phyloP scores from a whole-genome alignment of 2,113 vertebrate genomes.

The Carollia perspicillata region DNA sequence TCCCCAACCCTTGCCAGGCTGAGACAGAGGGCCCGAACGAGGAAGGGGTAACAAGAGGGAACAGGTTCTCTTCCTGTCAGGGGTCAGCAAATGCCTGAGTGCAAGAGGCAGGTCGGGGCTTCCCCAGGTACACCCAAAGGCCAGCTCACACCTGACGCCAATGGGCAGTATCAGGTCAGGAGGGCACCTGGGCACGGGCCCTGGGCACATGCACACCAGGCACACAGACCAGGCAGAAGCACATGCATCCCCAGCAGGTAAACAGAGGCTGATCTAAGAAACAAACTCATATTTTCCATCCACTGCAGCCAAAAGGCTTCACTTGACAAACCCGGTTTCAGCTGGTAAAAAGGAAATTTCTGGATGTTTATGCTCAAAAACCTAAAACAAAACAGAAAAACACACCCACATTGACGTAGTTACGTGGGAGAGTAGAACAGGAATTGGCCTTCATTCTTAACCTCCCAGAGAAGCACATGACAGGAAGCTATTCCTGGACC shows the following conservation, averaged over 20 bases:
- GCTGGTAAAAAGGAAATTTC: background rate
- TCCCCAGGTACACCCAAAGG: background rate
- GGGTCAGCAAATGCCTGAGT: background rate
- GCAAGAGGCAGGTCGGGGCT: background rate
- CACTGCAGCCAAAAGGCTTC: background rate
- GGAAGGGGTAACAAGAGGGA: background rate
- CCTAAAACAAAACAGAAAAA: background rate
- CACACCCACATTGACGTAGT: background rate
- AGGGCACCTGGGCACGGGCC: background rate
- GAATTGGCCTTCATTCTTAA: slow-evolving; percentile 32
- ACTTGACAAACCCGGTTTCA: background rate
- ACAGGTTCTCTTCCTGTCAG: background rate
- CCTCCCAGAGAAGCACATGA: slow-evolving; percentile 55
- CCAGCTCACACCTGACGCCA: background rate
- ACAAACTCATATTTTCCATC: background rate
- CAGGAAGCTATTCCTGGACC: slow-evolving; percentile 36
- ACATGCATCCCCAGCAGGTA: background rate
- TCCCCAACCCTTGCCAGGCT: background rate
- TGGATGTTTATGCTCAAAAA: background rate
- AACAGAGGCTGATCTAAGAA: background rate
- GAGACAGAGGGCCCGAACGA: background rate
- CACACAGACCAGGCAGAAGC: background rate
- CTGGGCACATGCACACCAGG: background rate
- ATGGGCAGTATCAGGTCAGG: background rate
- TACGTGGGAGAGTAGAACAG: background rate